A percentile compares a stretch with the other conserved stretches of the same genome.
Evolutionary conservation across 2,797 vertebrate genomes (phyloP).

Genomic region (Perdix hodgsoniae): DNA sequence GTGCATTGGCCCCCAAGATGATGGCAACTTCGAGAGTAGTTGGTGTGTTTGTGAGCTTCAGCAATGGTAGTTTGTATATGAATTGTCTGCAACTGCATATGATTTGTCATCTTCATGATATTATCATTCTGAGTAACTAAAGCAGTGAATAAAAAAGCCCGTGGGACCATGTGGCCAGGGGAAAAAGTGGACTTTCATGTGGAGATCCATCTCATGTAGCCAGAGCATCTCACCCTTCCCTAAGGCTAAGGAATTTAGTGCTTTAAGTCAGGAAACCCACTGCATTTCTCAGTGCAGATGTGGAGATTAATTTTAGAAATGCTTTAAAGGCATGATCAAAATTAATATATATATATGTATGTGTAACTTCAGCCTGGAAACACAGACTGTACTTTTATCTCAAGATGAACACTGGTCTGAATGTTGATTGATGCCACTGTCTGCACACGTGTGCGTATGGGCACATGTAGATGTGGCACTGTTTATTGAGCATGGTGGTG

Average conservation of each 20-base stretch:
- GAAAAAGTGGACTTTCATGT: background rate
- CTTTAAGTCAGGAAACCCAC: background rate
- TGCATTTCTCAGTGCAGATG: background rate
- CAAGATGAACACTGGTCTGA: background rate
- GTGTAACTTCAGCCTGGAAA: background rate
- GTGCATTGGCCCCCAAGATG: no score
- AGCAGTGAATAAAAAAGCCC: background rate
- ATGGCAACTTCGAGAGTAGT: background rate
- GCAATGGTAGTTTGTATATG: background rate
- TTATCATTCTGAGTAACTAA: no score
- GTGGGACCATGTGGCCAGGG: background rate
- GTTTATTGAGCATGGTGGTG: no score
- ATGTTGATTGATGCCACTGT: fast-evolving
- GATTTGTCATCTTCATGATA: no score
- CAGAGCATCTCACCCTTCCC: background rate
- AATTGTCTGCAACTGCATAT: background rate
- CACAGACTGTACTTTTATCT: background rate
- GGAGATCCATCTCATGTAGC: no score
- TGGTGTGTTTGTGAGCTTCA: background rate
- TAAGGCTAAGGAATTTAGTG: background rate
- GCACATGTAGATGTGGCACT: fast-evolving
- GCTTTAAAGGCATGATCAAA: background rate
- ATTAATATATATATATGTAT: no score
- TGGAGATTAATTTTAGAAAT: fast-evolving
- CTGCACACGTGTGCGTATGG: fast-evolving